Percentiles rank a stretch among this genome's conserved stretches.
Evolutionary conservation across 2,888 invertebrate genomes (phyloP).

Genomic region (Cryptops parisi): DNA sequence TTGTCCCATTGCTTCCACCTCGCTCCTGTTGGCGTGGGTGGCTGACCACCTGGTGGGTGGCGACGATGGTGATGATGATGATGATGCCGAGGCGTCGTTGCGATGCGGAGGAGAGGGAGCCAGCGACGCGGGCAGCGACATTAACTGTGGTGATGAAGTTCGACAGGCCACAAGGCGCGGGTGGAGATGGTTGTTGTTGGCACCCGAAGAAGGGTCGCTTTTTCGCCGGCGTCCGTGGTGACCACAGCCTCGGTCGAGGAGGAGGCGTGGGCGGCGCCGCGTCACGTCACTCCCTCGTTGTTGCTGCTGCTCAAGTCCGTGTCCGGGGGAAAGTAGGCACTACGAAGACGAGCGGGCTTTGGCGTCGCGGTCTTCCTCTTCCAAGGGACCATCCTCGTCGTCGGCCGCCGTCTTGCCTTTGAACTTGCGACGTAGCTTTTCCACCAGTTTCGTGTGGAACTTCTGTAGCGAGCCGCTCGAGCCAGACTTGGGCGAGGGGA

Average conservation of each 20-base stretch:
- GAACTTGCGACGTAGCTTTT: conserved; percentile 58
- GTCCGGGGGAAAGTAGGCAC: neutral
- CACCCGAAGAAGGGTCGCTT: too few species aligned
- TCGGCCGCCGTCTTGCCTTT: conserved; percentile 36
- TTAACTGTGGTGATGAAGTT: neutral
- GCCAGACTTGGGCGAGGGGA: conserved; percentile 26
- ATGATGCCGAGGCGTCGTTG: neutral
- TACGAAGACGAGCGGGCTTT: conserved; percentile 35
- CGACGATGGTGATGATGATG: neutral
- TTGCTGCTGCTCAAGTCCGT: neutral
- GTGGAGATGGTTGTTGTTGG: neutral
- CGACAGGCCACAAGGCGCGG: neutral
- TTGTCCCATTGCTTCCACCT: neutral
- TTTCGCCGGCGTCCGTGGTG: neutral
- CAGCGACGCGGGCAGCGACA: neutral
- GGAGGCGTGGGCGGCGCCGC: neutral
- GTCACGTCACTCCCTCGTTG: neutral
- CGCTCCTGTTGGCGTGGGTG: neutral
- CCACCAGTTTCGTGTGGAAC: conserved; percentile 63
- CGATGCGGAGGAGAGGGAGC: neutral
- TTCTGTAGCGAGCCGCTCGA: conserved; percentile 49
- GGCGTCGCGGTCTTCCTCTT: conserved; percentile 28
- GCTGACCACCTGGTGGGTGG: neutral
- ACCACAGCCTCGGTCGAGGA: neutral
- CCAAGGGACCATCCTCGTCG: conserved; percentile 28